phyloP scores from a whole-genome alignment of 2,113 vertebrate genomes.

The Mormyrus iriodes region DNA sequence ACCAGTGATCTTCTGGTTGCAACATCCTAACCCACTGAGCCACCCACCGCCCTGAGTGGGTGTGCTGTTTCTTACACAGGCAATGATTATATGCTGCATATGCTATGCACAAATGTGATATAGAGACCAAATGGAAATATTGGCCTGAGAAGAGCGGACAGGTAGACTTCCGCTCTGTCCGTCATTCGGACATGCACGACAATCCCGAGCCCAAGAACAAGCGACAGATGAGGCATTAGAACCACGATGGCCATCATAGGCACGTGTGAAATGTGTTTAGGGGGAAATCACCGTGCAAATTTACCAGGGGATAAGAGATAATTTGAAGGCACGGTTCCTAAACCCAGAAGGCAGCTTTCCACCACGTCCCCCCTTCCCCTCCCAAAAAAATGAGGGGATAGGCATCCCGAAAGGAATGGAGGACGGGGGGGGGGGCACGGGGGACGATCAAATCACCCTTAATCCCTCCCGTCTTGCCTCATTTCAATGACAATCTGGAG shows the following conservation, averaged over 20 bases:
- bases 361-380: neutral
- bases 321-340: slow-evolving; percentile 15
- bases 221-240: neutral
- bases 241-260: neutral
- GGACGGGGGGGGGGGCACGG: neutral
- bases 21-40: neutral
- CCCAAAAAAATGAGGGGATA: slow-evolving; percentile 21
- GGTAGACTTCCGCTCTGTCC: neutral
- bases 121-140: neutral
- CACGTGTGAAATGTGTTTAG: slow-evolving; percentile 18
- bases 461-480: slow-evolving; percentile 35
- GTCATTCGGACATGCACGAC: neutral
- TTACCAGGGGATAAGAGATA: slow-evolving; percentile 27
- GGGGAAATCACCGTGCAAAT: slow-evolving; percentile 21
- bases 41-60: neutral
- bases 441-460: slow-evolving; percentile 27
- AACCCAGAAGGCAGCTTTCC: slow-evolving; percentile 22
- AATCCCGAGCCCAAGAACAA: neutral
- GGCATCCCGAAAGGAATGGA: slow-evolving; percentile 10
- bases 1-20: neutral
- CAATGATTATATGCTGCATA: neutral
- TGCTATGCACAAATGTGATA: neutral
- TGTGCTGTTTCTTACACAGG: neutral
- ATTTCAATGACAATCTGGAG: slow-evolving; percentile 43
- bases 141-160: neutral